Conservation (phyloP, 2,113 vertebrate genomes). For the Gambusia holbrooki region DNA sequence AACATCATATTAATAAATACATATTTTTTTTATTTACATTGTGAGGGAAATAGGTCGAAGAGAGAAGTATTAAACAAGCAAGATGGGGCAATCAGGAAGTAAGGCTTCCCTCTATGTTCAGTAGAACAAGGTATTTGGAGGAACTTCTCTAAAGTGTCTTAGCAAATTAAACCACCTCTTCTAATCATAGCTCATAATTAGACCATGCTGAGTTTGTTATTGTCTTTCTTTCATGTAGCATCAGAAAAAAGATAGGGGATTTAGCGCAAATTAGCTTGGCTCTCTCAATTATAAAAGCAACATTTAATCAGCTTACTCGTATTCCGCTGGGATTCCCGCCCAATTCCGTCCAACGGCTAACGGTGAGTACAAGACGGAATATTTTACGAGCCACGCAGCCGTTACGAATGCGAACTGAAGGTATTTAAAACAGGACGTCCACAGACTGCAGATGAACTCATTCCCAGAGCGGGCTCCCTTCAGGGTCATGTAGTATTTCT, state of each 20-base stretch:
- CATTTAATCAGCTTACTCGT: conserved; percentile 62
- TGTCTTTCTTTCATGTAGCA: conserved; percentile 35
- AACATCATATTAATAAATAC: not conserved
- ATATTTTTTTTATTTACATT: not conserved
- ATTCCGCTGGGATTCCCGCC: conserved; percentile 48
- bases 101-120: not conserved
- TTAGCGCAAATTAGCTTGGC: conserved; percentile 48
- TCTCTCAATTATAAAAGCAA: conserved; percentile 53
- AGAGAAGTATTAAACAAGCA: not conserved
- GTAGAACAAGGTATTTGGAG: not conserved
- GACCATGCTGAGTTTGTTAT: conserved; percentile 41
- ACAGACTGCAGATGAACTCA: not conserved
- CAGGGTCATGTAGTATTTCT: conserved; percentile 3
- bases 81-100: not conserved
- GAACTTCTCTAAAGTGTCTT: conserved; percentile 16
- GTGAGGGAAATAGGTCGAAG: not conserved
- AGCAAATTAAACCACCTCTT: conserved; percentile 21
- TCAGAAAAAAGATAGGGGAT: conserved; percentile 48
- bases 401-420: conserved; percentile 4
- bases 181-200: conserved; percentile 54
- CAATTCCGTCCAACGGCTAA: conserved; percentile 44
- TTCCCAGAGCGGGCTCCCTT: conserved; percentile 4
- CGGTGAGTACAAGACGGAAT: conserved; percentile 22
- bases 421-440: conserved; percentile 11
- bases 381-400: conserved; percentile 6